Conservation (phyloP, 2,797 vertebrate species). For the Cyclura pinguis region DNA sequence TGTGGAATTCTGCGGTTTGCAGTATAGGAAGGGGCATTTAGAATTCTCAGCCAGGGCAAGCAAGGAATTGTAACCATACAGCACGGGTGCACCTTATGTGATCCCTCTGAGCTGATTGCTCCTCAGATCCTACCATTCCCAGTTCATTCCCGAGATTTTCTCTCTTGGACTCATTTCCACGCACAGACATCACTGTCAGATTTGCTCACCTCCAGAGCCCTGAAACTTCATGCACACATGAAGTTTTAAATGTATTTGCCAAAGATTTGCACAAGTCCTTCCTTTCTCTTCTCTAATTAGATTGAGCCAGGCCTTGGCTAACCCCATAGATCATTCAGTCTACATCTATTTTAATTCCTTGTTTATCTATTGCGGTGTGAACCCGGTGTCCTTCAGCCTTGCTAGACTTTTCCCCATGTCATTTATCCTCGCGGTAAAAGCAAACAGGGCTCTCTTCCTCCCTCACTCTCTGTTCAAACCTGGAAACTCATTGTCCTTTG, state of each 20-base stretch:
- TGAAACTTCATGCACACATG: neutral
- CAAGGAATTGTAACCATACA: no score
- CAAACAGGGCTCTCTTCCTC: constrained; percentile 32
- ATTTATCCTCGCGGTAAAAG: constrained; percentile 31
- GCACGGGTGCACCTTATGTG: no score
- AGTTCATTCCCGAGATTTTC: constrained; percentile 48
- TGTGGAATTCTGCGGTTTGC: no score
- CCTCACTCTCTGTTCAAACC: constrained; percentile 48
- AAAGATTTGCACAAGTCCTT: constrained; percentile 44
- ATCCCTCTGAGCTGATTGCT: neutral
- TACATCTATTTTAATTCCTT: constrained; percentile 18
- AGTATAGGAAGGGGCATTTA: no score
- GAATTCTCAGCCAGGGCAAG: no score
- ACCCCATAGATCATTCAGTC: constrained; percentile 26
- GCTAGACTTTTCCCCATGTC: constrained; percentile 20
- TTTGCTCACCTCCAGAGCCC: constrained; percentile 29
- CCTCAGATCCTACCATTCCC: neutral
- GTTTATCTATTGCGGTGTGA: constrained; percentile 18
- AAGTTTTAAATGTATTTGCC: constrained; percentile 35
- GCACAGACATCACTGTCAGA: constrained; percentile 20
- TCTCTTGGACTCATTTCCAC: constrained; percentile 42
- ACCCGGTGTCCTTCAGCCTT: constrained; percentile 20
- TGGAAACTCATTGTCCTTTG: constrained; percentile 60
- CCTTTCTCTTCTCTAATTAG: constrained; percentile 24
- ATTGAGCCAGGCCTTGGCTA: neutral